Base-by-base conservation (phyloP, 2,797 vertebrate species). In the Pangasius larnaudii region DNA sequence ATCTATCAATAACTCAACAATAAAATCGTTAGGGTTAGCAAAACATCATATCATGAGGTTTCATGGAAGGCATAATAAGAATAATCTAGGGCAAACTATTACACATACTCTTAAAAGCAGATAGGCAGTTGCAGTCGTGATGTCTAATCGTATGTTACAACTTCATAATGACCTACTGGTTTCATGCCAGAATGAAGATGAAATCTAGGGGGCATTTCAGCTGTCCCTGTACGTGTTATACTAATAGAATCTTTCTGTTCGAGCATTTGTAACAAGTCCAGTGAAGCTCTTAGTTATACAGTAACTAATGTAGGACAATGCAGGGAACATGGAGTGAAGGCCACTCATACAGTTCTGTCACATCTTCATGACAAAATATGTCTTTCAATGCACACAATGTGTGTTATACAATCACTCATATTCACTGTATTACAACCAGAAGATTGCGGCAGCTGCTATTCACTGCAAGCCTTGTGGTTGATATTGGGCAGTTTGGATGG, bases 251-350 rank as follows among this genome's bases (percentile, higher is more conserved):
- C 85, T 75, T 92, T 80, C 91, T 90, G 83, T 79, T 56, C 75
- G 36, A 90, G 83, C 84, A 90, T 91, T 88, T 90, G 87, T 93
- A 90, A 91, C 90, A 92, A 92, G 91, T 92, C 85, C 8, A 51
- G 88, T 42, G 10, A 72, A 72, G 87, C 63, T 92, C 87, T 91
- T 86, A 92, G 84, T 88, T 39, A 81, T 85, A 63, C 42, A 83
- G 56, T 39, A 87, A 63, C 36, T 67, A 46, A 77, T 67, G 13
- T 30, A 49, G 72, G 51, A 85, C 85, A 36, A 58, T 56, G 51
- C 19, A 79, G 74, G 36, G 53, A 71, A 59, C 61, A 39, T 24
- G 24, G 11, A 71, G 58, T 85, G 75, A 10, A 13, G 8, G 24
- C 14, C 27, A 53, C 30, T 49, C 30, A 69, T 36, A 59, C n/a